Evolutionary conservation across 2,113 vertebrate species (phyloP).

Genomic region (Arizona elegans): DNA sequence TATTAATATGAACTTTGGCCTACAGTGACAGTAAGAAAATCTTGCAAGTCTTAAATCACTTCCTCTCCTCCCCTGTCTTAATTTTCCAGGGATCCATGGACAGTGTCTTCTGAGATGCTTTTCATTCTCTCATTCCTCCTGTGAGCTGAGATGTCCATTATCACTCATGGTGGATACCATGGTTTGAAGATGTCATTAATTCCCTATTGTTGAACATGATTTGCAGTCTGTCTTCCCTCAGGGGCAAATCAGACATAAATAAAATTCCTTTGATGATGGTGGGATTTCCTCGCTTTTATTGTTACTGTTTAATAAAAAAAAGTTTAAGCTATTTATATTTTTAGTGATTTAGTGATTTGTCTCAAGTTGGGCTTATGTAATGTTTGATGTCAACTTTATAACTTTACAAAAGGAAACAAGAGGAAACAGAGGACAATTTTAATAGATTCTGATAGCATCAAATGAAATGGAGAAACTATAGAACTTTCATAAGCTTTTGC

Average conservation of each 20-base stretch:
- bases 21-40: neutral
- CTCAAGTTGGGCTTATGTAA: neutral
- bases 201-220: neutral
- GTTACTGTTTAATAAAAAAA: neutral
- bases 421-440: neutral
- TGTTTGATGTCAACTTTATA: neutral
- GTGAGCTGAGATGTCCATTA: neutral
- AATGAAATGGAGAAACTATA: neutral
- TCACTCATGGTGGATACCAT: neutral
- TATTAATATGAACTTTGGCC: neutral
- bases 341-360: neutral
- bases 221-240: neutral
- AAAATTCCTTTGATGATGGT: neutral
- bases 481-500: neutral
- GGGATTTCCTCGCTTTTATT: neutral
- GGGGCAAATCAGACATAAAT: neutral
- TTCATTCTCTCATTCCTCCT: neutral
- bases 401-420: neutral
- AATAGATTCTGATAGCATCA: neutral
- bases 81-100: neutral
- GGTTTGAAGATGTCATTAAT: neutral
- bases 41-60: neutral
- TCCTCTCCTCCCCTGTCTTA: neutral
- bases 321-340: neutral
- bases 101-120: neutral